A percentile compares a stretch with the other conserved stretches of the same genome.
phyloP scores from a whole-genome alignment of 1,140 invertebrate genomes.

The Hermatobates lingyangjiaoensis region DNA sequence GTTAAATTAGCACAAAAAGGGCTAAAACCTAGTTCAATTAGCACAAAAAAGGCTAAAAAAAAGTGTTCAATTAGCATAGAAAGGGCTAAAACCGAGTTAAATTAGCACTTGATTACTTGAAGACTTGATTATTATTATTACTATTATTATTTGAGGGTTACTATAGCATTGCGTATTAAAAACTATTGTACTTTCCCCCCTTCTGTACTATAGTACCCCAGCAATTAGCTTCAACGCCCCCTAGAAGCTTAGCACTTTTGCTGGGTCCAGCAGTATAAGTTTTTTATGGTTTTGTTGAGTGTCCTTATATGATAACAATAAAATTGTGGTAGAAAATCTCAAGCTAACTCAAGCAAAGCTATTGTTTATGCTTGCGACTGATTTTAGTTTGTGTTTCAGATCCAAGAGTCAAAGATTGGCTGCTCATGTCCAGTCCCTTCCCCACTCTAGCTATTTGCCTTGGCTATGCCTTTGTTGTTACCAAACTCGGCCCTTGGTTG shows the following conservation, averaged over 20 bases:
- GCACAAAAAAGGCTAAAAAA: too few relatives aligned
- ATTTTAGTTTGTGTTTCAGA: conserved; percentile 34
- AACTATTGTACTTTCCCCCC: too few relatives aligned
- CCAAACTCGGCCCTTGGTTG: conserved; percentile 53
- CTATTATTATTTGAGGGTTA: too few relatives aligned
- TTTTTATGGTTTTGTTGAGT: too few relatives aligned
- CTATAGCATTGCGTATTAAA: too few relatives aligned
- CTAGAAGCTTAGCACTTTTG: neutral
- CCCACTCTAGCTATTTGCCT: conserved; percentile 61
- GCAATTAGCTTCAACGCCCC: neutral
- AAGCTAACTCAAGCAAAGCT: neutral
- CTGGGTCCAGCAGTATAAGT: too few relatives aligned
- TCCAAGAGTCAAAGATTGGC: conserved; percentile 62
- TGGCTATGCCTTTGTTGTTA: conserved; percentile 54
- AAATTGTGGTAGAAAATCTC: neutral
- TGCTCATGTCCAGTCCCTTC: conserved; percentile 61
- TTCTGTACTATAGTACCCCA: too few relatives aligned
- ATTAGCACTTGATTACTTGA: neutral
- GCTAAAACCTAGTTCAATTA: too few relatives aligned
- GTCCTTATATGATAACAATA: neutral
- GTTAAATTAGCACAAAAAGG: too few relatives aligned
- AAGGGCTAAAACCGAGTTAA: neutral
- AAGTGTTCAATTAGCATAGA: too few relatives aligned
- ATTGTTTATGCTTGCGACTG: neutral
- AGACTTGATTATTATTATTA: neutral